Base-by-base conservation (phyloP, 2,797 vertebrate genomes). In the Spizella passerina region DNA sequence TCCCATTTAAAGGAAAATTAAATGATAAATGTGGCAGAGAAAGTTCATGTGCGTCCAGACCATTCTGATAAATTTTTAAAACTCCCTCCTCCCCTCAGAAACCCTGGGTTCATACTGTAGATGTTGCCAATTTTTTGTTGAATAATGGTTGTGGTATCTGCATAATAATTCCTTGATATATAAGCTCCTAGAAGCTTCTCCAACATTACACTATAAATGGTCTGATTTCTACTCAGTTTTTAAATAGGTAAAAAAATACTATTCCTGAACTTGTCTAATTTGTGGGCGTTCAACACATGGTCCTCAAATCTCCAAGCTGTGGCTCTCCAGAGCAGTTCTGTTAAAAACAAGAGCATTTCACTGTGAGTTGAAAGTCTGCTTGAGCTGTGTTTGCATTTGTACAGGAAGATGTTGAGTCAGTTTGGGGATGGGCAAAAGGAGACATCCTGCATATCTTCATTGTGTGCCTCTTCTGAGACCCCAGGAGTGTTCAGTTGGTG, bases 61-160 rank as follows among this genome's bases (percentile, higher is more conserved):
- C 12, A n/a, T 84, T 84, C 44, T 86, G 83, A 95, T 95, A 79
- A 79, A 79, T 90, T 52, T 66, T 64, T 81, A 47, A 61, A 93
- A 36, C 44, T 87, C 66, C 32, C 44, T 36, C 61, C 34, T 93
- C 52, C 56, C 32, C 29, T 75, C 70, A 59, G 61, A 93, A 93
- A 65, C n/a, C 49, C 80, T 29, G n/a, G 24, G 22, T 82, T 91
- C 55, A 63, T 18, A 9, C 44, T 68, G 71, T 53, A 71, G 34
- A 46, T 65, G 50, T 52, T 88, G 88, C 72, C 88, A 82, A 4
- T 23, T 90, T 90, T 84, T 49, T 12, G 5, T 4, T 90, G 57
- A 93, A 72, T 87, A 80, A 68, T 88, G 43, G 5, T 71, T 82
- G 57, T 64, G 39, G 41, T 78, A 87, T 82, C 60, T 86, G 43